phyloP scores from a whole-genome alignment of 2,888 invertebrate species.

The Spodoptera picta region DNA sequence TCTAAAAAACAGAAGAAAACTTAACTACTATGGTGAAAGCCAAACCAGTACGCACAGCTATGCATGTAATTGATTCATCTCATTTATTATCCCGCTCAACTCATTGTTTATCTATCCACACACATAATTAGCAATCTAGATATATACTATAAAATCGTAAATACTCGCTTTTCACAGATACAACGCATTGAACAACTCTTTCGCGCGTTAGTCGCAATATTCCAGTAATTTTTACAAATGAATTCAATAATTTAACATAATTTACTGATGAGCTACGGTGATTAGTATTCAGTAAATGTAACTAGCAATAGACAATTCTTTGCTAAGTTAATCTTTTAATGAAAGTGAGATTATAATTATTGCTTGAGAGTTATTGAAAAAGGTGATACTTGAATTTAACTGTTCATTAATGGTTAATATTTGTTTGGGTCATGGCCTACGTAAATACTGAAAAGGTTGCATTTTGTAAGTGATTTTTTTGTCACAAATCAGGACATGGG shows the following conservation, averaged over 20 bases:
- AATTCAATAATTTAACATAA: constrained; percentile 30
- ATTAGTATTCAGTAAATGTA: constrained; percentile 39
- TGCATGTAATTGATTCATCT: constrained; percentile 75
- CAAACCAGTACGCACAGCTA: constrained; percentile 49
- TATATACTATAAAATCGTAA: constrained; percentile 37
- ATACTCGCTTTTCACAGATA: constrained; percentile 28
- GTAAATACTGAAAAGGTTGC: not conserved
- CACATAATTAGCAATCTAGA: constrained; percentile 47
- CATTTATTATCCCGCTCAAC: constrained; percentile 55
- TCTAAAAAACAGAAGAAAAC: too few relatives aligned
- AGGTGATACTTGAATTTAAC: too few relatives aligned
- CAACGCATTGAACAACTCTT: constrained; percentile 33
- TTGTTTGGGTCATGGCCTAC: too few relatives aligned
- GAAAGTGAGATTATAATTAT: not conserved
- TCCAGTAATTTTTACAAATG: constrained; percentile 41
- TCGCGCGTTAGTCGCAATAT: constrained; percentile 27
- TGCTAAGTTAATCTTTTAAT: constrained; percentile 18
- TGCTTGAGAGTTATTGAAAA: too few relatives aligned
- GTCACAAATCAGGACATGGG: constrained; percentile 76
- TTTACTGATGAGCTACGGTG: constrained; percentile 13
- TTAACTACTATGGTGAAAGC: constrained; percentile 41
- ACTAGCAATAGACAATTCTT: constrained; percentile 14
- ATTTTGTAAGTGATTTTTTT: not conserved
- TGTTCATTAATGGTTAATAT: too few relatives aligned
- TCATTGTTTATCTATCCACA: constrained; percentile 34